Conservation (phyloP, 2,888 invertebrate species). For the Caenorhabditis sp. region DNA sequence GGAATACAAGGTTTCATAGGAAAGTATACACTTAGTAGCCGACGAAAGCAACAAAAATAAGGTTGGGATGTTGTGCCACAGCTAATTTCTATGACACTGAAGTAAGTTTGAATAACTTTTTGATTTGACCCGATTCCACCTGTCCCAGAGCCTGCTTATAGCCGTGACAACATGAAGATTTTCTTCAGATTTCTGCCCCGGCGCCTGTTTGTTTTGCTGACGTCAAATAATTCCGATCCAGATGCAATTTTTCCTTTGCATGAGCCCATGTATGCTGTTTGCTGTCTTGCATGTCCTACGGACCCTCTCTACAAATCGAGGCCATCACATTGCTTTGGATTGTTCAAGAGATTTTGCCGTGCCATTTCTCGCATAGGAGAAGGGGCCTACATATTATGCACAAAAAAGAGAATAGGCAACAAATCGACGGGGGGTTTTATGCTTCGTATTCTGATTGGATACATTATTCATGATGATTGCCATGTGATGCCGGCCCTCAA, state of each 20-base stretch:
- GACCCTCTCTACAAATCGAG: constrained; percentile 1
- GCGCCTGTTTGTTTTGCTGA: constrained; percentile 43
- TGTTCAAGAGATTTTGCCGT: background rate
- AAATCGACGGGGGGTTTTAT: constrained; percentile 3
- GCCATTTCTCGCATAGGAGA: background rate
- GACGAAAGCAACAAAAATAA: too few relatives aligned
- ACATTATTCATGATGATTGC: constrained; percentile 6
- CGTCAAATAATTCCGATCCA: constrained; percentile 33
- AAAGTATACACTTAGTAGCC: too few relatives aligned
- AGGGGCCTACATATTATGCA: background rate
- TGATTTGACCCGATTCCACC: constrained; percentile 6
- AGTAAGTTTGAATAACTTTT: constrained; percentile 3
- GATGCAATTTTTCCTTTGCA: constrained; percentile 45
- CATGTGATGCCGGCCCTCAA: background rate
- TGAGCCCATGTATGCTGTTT: constrained; percentile 20
- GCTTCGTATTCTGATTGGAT: constrained; percentile 10
- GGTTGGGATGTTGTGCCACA: constrained; percentile 5
- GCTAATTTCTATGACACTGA: constrained; percentile 1
- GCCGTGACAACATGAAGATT: constrained; percentile 18
- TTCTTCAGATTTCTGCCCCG: constrained; percentile 3
- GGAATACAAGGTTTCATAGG: too few relatives aligned
- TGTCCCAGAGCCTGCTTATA: constrained; percentile 4
- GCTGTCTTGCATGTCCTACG: constrained; percentile 10
- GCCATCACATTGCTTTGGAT: background rate
- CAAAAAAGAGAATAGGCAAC: constrained; percentile 8